phyloP scores from a whole-genome alignment of 2,797 vertebrate genomes.

The Hippopotamyrus pictus region DNA sequence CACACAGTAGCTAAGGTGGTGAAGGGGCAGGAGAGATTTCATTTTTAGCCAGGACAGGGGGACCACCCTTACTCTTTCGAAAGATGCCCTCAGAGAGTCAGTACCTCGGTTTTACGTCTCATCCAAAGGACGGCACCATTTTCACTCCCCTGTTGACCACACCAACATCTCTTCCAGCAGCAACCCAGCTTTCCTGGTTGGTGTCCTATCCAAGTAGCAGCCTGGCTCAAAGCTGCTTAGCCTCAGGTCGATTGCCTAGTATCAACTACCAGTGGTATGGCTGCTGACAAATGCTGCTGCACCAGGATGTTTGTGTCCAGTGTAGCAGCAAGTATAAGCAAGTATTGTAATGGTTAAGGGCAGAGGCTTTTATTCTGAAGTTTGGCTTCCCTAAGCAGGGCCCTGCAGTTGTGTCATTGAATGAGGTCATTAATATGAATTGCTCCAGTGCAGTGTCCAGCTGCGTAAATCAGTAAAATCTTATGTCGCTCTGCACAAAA shows the following conservation, averaged over 20 bases:
- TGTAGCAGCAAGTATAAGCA: background rate
- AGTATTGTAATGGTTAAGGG: background rate
- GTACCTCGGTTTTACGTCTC: background rate
- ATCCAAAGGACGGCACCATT: background rate
- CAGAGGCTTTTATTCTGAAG: background rate
- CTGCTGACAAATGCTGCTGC: background rate
- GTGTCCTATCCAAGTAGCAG: background rate
- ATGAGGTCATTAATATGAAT: background rate
- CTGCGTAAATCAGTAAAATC: background rate
- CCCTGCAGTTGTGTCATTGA: background rate
- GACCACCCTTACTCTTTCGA: background rate
- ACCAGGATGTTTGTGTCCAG: background rate
- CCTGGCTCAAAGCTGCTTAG: background rate
- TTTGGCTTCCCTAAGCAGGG: background rate
- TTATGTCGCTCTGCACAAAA: background rate
- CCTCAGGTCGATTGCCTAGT: background rate
- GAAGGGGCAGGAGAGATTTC: background rate
- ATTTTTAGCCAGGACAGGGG: background rate
- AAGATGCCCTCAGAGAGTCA: background rate
- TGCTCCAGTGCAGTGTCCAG: background rate
- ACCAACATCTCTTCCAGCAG: background rate
- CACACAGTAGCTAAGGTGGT: background rate
- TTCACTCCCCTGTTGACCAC: background rate
- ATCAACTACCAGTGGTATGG: background rate
- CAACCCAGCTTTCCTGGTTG: background rate